These are phyloP conservation scores for Cephonodes hylas DNA, from an alignment of 2,888 invertebrate genomes.

Conservation along the genomic window DNA sequence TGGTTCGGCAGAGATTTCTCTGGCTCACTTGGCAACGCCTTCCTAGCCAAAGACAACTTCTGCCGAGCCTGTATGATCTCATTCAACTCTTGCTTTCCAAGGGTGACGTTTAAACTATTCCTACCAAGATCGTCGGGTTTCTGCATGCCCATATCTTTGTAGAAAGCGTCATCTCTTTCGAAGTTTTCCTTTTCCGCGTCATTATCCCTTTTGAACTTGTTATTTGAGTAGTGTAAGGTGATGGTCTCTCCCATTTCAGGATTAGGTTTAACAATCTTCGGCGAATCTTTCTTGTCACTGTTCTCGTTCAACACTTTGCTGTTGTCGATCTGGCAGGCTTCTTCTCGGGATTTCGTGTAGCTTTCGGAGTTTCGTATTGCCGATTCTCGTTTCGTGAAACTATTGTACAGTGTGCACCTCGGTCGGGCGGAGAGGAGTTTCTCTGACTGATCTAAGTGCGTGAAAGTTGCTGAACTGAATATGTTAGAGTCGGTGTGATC, in stretches of 20 bases:
- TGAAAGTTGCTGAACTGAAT: slow-evolving; percentile 72
- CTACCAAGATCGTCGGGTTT: slow-evolving; percentile 51
- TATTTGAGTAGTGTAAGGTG: slow-evolving; percentile 68
- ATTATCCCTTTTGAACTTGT: slow-evolving; percentile 55
- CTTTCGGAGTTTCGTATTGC: slow-evolving; percentile 60
- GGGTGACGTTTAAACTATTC: slow-evolving; percentile 64
- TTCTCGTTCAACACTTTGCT: slow-evolving; percentile 68
- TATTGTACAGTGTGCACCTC: slow-evolving; percentile 58
- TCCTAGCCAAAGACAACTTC: slow-evolving; percentile 68
- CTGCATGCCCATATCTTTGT: slow-evolving; percentile 62
- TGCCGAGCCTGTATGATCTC: slow-evolving; percentile 75
- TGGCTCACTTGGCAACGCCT: slow-evolving; percentile 61
- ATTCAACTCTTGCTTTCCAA: slow-evolving; percentile 72
- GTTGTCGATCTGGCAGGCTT: slow-evolving; percentile 66
- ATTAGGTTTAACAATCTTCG: slow-evolving; percentile 41
- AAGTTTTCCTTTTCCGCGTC: slow-evolving; percentile 75
- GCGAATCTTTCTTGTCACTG: slow-evolving; percentile 54
- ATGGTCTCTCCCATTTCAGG: slow-evolving; percentile 65
- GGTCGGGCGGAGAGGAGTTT: slow-evolving; percentile 64
- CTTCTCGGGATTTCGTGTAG: slow-evolving; percentile 67
- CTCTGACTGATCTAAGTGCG: slow-evolving; percentile 68
- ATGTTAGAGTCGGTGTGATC: slow-evolving; percentile 62
- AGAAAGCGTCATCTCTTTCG: slow-evolving; percentile 67
- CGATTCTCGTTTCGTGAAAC: slow-evolving; percentile 59
- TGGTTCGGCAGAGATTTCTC: slow-evolving; percentile 49